These are phyloP conservation scores for Mythimna impura DNA, from an alignment of 2,888 invertebrate species.

Conservation along the genomic window DNA sequence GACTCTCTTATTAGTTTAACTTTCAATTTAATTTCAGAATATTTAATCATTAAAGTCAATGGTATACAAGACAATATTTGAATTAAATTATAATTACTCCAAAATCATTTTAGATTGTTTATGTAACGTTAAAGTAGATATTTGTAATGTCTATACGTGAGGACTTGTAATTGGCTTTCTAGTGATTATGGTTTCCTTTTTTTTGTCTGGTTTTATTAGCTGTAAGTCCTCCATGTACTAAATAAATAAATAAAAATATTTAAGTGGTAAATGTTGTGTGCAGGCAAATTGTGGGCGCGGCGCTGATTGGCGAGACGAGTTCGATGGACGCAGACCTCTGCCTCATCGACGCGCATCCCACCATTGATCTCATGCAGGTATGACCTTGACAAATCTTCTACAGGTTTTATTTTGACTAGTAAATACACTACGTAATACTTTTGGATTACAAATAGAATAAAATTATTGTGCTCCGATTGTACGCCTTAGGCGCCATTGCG, in stretches of 20 bases:
- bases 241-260: too few species aligned
- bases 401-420: neutral
- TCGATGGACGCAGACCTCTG: conserved; percentile 73
- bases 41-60: too few species aligned
- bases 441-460: neutral
- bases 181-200: too few species aligned
- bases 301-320: conserved; percentile 47
- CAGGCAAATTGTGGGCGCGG: conserved; percentile 61
- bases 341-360: conserved; percentile 82
- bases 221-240: too few species aligned
- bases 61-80: neutral
- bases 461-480: neutral
- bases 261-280: conserved; percentile 14
- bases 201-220: too few species aligned
- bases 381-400: neutral
- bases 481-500: too few species aligned
- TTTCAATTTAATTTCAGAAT: too few species aligned
- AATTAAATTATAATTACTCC: neutral
- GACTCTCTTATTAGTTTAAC: too few species aligned
- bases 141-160: too few species aligned
- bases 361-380: conserved; percentile 87
- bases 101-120: neutral
- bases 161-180: too few species aligned
- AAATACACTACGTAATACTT: neutral
- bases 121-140: neutral